Conservation (phyloP, 2,888 invertebrate genomes). For the Ophonus ardosiacus region DNA sequence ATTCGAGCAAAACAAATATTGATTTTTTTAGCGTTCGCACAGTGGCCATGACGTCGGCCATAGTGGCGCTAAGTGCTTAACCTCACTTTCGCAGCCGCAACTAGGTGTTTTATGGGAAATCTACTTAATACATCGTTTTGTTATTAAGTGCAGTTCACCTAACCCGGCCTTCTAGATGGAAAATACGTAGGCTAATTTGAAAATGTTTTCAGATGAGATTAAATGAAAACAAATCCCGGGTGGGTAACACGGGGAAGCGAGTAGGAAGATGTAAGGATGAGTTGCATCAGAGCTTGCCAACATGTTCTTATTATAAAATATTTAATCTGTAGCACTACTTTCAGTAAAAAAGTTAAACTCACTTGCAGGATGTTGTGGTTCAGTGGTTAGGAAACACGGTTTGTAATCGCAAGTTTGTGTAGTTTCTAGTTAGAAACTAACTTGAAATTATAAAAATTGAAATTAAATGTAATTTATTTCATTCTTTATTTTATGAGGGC, state of each 20-base stretch:
- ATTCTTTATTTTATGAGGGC: no score
- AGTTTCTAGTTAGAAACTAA: no score
- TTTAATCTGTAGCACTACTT: background rate
- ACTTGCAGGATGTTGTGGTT: no score
- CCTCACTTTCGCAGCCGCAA: constrained; percentile 21
- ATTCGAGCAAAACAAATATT: constrained; percentile 43
- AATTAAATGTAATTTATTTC: no score
- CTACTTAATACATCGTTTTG: constrained; percentile 52
- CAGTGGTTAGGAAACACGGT: no score
- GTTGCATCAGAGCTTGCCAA: background rate
- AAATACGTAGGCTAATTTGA: constrained; percentile 52
- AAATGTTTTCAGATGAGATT: constrained; percentile 60
- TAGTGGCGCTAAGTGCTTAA: constrained; percentile 17
- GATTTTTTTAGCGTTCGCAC: constrained; percentile 17
- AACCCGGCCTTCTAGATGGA: background rate
- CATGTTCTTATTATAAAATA: background rate
- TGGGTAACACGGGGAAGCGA: background rate
- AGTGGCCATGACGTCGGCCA: constrained; percentile 25
- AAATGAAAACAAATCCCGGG: constrained; percentile 58
- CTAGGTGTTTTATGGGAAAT: constrained; percentile 23
- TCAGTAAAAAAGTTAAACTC: no score
- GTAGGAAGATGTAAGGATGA: background rate
- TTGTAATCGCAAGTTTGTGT: no score
- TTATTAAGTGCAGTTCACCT: constrained; percentile 49
- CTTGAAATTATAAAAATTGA: no score